Base-by-base conservation (phyloP, 2,888 invertebrate genomes). In the Colletes collaris region DNA sequence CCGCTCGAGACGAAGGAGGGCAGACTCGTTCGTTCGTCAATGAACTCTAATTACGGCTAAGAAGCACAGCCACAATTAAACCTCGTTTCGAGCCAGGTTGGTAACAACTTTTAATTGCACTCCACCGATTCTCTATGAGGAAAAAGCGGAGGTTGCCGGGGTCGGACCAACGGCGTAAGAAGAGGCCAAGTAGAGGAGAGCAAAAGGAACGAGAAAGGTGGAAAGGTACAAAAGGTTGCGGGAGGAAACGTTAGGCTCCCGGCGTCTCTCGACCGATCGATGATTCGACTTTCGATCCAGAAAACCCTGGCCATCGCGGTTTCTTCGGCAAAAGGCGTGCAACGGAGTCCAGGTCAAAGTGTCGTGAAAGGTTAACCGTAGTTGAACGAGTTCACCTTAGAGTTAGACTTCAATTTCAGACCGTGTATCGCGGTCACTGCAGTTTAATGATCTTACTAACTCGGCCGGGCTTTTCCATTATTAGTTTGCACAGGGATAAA, bases 401-500 rank as follows among this genome's bases (percentile, higher is more conserved):
- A 89, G 88, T 89, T 90, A 83, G 84, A 89, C 88, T 87, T 89
- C 82, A 89, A 89, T 90, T 89, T 87, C 86, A 85, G 76, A 80
- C 79, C 50, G 65, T 86, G 50, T 58, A 82, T 83, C 84, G 83
- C 67, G 73, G 81, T 81, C 80, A 76, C 71, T 80, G 79, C 84
- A 89, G 87, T 89, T 91, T 91, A 90, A 91, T 90, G 89, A 91
- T 91, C 90, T 90, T 88, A 86, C 90, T 89, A 91, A 91, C 90
- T 91, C 89, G 85, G 80, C 82, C 85, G 83, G 87, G 89, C 90
- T 91, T 89, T 90, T 90, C 88, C 89, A 90, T 91, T 91, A 92
- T 91, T 89, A 89, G 89, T 90, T 90, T 77, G 82, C 86, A 81
- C 68, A 35, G 60, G 79, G 77, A 75, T 79, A 80, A 86, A 79